Percentiles rank a stretch among this genome's conserved stretches.
phyloP scores from a whole-genome alignment of 2,797 vertebrate species.

The Dallia pectoralis region DNA sequence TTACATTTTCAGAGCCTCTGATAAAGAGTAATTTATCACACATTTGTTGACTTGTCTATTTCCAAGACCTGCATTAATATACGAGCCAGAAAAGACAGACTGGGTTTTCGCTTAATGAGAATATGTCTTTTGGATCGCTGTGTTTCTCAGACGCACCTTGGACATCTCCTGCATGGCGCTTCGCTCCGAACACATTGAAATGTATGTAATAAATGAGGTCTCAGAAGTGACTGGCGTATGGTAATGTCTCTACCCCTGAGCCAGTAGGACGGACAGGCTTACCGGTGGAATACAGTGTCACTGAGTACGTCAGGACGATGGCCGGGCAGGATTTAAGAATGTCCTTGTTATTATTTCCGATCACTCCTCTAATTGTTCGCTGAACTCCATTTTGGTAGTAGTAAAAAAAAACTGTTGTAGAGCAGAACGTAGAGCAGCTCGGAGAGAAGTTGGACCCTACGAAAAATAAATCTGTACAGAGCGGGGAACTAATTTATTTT shows the following conservation, averaged over 20 bases:
- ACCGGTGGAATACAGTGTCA: slow-evolving; percentile 40
- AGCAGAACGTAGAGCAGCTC: slow-evolving; percentile 40
- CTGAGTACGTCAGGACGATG: slow-evolving; percentile 38
- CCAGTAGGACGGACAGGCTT: slow-evolving; percentile 32
- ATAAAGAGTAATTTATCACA: slow-evolving; percentile 48
- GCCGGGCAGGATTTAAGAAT: slow-evolving; percentile 67
- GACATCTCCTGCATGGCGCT: background rate
- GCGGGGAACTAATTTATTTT: slow-evolving; percentile 67
- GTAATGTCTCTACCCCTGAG: slow-evolving; percentile 53
- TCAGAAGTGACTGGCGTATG: slow-evolving; percentile 43
- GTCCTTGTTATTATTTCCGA: slow-evolving; percentile 70
- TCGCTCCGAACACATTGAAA: slow-evolving; percentile 19
- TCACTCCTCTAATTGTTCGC: slow-evolving; percentile 57
- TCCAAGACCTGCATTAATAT: slow-evolving; percentile 13
- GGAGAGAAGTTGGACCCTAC: slow-evolving; percentile 47
- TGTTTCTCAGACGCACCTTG: slow-evolving; percentile 4
- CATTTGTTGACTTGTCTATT: slow-evolving; percentile 28
- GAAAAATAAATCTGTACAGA: slow-evolving; percentile 53
- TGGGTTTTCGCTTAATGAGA: background rate
- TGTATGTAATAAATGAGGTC: background rate
- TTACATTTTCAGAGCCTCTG: slow-evolving; percentile 37
- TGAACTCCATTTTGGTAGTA: slow-evolving; percentile 46
- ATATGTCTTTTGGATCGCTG: slow-evolving; percentile 13
- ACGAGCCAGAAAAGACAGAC: slow-evolving; percentile 20
- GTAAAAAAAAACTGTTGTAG: slow-evolving; percentile 50